Evolutionary conservation across 2,797 vertebrate species (phyloP).

Genomic region (Kryptolebias ocellatus): DNA sequence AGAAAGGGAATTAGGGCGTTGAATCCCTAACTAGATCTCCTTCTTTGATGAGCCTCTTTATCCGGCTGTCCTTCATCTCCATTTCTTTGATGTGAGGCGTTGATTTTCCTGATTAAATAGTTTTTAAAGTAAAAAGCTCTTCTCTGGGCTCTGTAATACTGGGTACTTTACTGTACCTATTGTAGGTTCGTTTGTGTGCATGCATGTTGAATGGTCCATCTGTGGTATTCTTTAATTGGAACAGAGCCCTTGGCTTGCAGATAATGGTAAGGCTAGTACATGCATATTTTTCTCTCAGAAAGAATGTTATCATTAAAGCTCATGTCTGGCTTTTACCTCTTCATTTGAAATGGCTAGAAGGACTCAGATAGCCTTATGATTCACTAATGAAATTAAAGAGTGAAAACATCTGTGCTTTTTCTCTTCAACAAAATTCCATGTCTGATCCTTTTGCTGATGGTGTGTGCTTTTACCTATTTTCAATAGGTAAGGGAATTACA

Average conservation of each 20-base stretch:
- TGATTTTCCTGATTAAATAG: constrained; percentile 86
- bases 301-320: constrained; percentile 75
- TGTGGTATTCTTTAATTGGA: constrained; percentile 81
- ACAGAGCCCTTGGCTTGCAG: constrained; percentile 72
- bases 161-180: constrained; percentile 80
- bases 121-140: constrained; percentile 82
- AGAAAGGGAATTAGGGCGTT: constrained; percentile 81
- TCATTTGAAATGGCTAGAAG: constrained; percentile 74
- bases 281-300: constrained; percentile 71
- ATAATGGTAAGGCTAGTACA: constrained; percentile 74
- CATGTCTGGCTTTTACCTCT: constrained; percentile 73
- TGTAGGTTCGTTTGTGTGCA: constrained; percentile 73
- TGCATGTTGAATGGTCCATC: constrained; percentile 74
- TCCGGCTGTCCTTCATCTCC: constrained; percentile 79
- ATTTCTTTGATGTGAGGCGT: constrained; percentile 82
- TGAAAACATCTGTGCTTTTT: constrained; percentile 60
- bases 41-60: constrained; percentile 84
- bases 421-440: constrained; percentile 48
- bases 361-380: constrained; percentile 47
- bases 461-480: constrained; percentile 51
- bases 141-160: constrained; percentile 75
- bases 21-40: constrained; percentile 81
- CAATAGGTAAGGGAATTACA: constrained; percentile 61
- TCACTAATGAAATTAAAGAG: constrained; percentile 71
- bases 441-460: constrained; percentile 36